phyloP scores from a whole-genome alignment of 2,113 vertebrate species.

The Astatotilapia flaviijosephi region DNA sequence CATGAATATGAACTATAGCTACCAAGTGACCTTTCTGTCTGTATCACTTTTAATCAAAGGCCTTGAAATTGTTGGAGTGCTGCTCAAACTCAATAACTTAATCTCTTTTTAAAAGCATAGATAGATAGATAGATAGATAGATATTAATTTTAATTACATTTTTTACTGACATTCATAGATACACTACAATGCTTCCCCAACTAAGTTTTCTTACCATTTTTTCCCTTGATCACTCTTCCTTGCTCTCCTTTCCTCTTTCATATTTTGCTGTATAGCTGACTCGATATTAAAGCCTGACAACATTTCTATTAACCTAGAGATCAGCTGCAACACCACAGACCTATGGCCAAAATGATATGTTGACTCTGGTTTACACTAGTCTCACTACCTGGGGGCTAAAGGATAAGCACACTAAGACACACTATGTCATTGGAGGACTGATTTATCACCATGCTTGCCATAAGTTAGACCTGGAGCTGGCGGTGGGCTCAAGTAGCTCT shows the following conservation, averaged over 20 bases:
- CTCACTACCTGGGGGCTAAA: constrained; percentile 31
- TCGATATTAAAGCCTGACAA: constrained; percentile 49
- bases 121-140: not conserved
- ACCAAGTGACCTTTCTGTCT: constrained; percentile 8
- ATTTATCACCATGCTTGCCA: constrained; percentile 37
- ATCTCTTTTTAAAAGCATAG: not conserved
- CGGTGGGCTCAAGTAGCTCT: not conserved
- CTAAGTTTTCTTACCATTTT: not conserved
- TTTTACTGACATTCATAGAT: not conserved
- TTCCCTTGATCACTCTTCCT: not conserved
- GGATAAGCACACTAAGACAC: constrained; percentile 31
- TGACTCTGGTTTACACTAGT: constrained; percentile 49
- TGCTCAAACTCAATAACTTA: not conserved
- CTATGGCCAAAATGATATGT: constrained; percentile 34
- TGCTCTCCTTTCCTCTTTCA: not conserved
- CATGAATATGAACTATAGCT: not conserved
- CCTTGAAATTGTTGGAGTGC: constrained; percentile 1
- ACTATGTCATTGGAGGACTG: constrained; percentile 18
- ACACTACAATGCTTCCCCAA: not conserved
- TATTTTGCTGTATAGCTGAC: not conserved
- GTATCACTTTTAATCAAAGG: constrained; percentile 14
- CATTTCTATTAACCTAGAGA: constrained; percentile 62
- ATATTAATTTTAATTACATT: not conserved
- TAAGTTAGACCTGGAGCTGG: not conserved
- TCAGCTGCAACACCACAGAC: constrained; percentile 41